A percentile compares a stretch with the other conserved stretches of the same genome.
Conservation (phyloP, 2,113 vertebrate genomes). For the Misgurnus mizolepis region DNA sequence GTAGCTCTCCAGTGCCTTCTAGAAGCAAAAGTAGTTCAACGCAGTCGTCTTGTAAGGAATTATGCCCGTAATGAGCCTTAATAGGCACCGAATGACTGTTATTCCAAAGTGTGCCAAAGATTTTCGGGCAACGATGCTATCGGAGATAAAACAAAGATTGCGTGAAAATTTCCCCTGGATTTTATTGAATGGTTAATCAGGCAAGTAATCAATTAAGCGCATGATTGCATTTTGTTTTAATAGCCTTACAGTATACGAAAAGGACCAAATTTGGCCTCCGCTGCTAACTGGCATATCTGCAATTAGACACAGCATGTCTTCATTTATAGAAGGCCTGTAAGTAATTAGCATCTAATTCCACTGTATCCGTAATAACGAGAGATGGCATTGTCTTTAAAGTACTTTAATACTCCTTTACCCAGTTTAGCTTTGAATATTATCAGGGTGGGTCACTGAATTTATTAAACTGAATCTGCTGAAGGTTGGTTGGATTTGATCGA, state of each 20-base stretch:
- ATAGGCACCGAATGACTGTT: constrained; percentile 43
- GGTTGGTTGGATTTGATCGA: constrained; percentile 31
- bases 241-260: constrained; percentile 54
- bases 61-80: constrained; percentile 47
- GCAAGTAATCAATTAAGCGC: constrained; percentile 57
- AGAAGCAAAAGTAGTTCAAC: constrained; percentile 46
- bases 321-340: constrained; percentile 55
- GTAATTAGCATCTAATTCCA: constrained; percentile 57
- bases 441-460: constrained; percentile 26
- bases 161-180: constrained; percentile 47
- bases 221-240: constrained; percentile 59
- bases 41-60: constrained; percentile 15
- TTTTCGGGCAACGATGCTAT: constrained; percentile 37
- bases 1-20: constrained; percentile 41
- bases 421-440: constrained; percentile 25
- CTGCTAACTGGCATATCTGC: constrained; percentile 57
- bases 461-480: constrained; percentile 29
- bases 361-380: constrained; percentile 44
- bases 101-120: constrained; percentile 37
- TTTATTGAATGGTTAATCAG: constrained; percentile 56
- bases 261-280: constrained; percentile 48
- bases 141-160: constrained; percentile 44
- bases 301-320: constrained; percentile 57
- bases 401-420: constrained; percentile 13
- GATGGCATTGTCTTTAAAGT: constrained; percentile 41